Evolutionary conservation across 2,113 vertebrate genomes (phyloP), one percentile per base, ranked within the genome.

Genomic region (Nestor notabilis): DNA sequence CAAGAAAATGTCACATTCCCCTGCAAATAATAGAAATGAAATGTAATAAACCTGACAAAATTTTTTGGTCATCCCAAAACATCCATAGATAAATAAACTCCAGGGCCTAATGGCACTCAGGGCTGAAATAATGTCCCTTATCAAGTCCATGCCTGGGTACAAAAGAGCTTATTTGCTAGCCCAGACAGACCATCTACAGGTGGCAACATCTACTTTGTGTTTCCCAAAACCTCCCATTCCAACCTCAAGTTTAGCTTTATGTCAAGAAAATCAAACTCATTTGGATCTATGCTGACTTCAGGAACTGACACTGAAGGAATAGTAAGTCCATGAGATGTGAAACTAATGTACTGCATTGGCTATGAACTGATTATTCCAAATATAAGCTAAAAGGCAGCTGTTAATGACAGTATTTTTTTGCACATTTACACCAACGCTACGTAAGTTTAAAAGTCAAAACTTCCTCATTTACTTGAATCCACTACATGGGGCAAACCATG

Each of bases 1-100:
- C 99, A 99, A 43, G 98, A 99, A 98, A 99, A 99, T 72, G 99
- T 99, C 97, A 99, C 99, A 4, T 99, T 99, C 53, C 99, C 99
- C 99, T 99, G 97, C 19, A 98, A 97, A 96, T 71, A 97, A 97
- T 68, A 87, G 83, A 96, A 97, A 81, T 47, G 37, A 98, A 94
- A 95, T 27, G 69, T 69, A 50, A 90, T 91, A 83, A 97, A 94
- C 74, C 56, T 23, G 33, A 50, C 56, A 66, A 53, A 44, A 55
- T 85, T 91, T 64, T 75, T 8, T 3, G 3, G 33, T n/a, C 52
- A 68, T 43, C 13, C 8, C 10, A 53, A 96, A 96, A 93, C 13
- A 50, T 83, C 13, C 37, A 35, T 21, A 64, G 25, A 69, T 61
- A 87, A 68, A 79, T 53, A 71, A 90, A 8, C 3, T 70, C 35